Conservation (phyloP, 2,113 vertebrate genomes). For the Pluvianellus socialis region DNA sequence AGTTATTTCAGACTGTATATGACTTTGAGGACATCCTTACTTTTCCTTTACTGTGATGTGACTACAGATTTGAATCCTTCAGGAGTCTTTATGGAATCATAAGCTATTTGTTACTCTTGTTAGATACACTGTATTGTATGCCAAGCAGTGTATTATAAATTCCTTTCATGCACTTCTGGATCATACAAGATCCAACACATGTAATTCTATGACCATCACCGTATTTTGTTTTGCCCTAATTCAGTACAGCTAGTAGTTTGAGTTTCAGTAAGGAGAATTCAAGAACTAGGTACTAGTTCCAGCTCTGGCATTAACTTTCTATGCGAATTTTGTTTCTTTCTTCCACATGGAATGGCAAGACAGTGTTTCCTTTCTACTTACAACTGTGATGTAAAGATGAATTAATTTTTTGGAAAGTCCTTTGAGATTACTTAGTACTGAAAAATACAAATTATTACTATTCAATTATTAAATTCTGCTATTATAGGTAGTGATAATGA, state of each 20-base stretch:
- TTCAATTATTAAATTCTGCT: neutral
- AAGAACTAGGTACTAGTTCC: neutral
- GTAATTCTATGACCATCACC: neutral
- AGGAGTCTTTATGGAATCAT: neutral
- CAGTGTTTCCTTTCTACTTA: neutral
- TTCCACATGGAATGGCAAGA: neutral
- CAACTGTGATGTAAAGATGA: neutral
- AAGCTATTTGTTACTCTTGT: neutral
- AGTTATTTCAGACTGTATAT: neutral
- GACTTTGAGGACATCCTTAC: neutral
- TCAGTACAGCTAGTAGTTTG: fast-evolving
- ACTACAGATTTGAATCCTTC: neutral
- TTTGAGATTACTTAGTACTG: neutral
- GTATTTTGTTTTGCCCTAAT: neutral
- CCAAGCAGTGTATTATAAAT: neutral
- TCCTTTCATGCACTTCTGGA: neutral
- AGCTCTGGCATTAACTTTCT: neutral
- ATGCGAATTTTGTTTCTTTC: neutral
- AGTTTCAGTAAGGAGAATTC: neutral
- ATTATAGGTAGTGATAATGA: neutral
- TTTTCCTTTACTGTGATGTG: neutral
- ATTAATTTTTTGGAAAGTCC: neutral
- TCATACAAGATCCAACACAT: neutral
- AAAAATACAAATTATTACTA: conserved; percentile 1
- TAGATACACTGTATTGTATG: neutral